A percentile compares a stretch with the other conserved stretches of the same genome.
Conservation (phyloP, 2,113 vertebrate species). For the Semnornis frantzii region DNA sequence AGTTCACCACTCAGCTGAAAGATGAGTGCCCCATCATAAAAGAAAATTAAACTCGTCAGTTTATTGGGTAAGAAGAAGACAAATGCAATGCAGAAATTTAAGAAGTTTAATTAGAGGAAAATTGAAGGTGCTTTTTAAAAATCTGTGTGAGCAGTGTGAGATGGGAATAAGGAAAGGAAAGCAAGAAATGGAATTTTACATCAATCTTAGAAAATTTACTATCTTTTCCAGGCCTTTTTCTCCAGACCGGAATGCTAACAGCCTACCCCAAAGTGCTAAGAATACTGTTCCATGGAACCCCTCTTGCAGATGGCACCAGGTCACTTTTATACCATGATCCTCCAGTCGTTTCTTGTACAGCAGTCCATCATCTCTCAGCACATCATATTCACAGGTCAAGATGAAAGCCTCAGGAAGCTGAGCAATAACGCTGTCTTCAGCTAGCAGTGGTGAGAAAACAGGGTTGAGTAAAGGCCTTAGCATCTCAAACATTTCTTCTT, state of each 20-base stretch:
- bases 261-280: conserved; percentile 1
- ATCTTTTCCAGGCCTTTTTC: conserved; percentile 51
- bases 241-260: conserved; percentile 65
- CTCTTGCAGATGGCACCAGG: conserved; percentile 78
- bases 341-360: conserved; percentile 81
- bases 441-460: conserved; percentile 9
- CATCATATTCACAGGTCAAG: conserved; percentile 76
- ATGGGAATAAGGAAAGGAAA: neutral
- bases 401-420: conserved; percentile 69
- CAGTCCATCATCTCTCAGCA: conserved; percentile 82
- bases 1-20: neutral
- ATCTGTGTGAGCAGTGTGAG: neutral
- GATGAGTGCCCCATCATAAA: neutral
- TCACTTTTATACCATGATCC: conserved; percentile 75
- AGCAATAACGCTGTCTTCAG: conserved; percentile 38
- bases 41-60: neutral
- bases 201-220: conserved; percentile 68
- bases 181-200: neutral
- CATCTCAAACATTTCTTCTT: conserved; percentile 30
- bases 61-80: neutral
- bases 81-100: neutral
- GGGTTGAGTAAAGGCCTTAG: fast-evolving
- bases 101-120: neutral
- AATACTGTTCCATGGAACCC: conserved; percentile 80
- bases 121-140: neutral